Evolutionary conservation across 35 echinoderm and acorn worm species (phyloP).

Genomic region (Ophioderma brevispina): DNA sequence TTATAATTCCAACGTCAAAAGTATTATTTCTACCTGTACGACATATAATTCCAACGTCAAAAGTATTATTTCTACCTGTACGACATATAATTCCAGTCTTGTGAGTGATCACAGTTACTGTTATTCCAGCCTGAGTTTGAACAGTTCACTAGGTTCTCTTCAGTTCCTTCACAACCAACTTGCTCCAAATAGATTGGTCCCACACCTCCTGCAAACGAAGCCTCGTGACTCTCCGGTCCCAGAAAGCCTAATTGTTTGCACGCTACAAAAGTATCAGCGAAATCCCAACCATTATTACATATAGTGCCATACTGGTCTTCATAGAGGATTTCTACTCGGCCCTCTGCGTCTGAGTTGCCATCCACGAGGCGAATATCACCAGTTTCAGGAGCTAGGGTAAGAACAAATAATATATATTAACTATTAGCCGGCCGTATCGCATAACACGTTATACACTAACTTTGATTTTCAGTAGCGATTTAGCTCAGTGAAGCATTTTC

Average conservation of each 20-base stretch:
- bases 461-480: background rate
- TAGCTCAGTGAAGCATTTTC: no score
- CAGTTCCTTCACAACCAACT: background rate
- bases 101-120: conserved; percentile 4
- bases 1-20: no score
- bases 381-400: background rate
- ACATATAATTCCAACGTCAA: no score
- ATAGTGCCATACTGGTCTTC: conserved; percentile 45
- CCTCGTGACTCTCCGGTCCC: background rate
- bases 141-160: background rate
- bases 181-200: background rate
- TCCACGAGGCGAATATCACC: background rate
- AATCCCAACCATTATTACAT: conserved; percentile 50
- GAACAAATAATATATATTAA: background rate
- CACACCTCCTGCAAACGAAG: no score
- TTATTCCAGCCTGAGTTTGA: background rate
- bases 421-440: background rate
- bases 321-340: conserved; percentile 45
- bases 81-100: conserved; percentile 6
- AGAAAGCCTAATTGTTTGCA: conserved; percentile 21
- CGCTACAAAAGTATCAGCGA: conserved; percentile 24
- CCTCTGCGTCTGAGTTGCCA: conserved; percentile 5
- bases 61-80: no score
- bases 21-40: no score
- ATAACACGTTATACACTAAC: background rate